These are phyloP conservation scores for Pemphigus obesinymphae DNA, from an alignment of 1,140 invertebrate genomes.

Conservation along the genomic window DNA sequence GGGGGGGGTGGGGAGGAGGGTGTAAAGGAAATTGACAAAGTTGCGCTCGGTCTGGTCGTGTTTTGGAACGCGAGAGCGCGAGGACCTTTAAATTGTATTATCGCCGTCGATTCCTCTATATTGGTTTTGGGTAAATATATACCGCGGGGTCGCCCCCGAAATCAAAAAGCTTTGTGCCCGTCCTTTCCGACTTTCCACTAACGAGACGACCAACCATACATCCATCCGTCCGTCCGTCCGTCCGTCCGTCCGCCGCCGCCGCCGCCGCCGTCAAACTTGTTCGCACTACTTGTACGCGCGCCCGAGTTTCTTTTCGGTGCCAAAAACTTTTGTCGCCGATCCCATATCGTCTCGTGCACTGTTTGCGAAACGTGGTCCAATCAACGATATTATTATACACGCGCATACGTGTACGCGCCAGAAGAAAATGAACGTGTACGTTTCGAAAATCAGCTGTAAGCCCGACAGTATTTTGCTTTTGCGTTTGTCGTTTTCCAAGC, in stretches of 20 bases:
- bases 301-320: not conserved
- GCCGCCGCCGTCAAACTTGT: not conserved
- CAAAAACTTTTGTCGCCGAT: constrained; percentile 32
- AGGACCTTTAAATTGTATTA: constrained; percentile 31
- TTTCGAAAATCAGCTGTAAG: too few species aligned
- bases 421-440: too few species aligned
- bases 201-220: not conserved
- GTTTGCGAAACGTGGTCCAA: too few species aligned
- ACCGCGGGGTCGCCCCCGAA: too few species aligned
- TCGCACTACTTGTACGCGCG: not conserved
- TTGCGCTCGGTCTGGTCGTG: not conserved
- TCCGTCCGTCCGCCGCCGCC: too few species aligned
- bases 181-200: not conserved
- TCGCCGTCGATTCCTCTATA: not conserved
- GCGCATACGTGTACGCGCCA: too few species aligned
- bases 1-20: too few species aligned
- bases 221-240: too few species aligned
- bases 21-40: constrained; percentile 34
- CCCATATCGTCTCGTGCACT: too few species aligned
- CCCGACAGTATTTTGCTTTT: too few species aligned
- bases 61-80: not conserved
- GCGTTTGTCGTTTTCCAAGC: too few species aligned
- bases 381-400: too few species aligned
- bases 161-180: constrained; percentile 20
- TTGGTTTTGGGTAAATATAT: constrained; percentile 32